Conservation (phyloP, 2,113 vertebrate species). For the Mobula birostris region DNA sequence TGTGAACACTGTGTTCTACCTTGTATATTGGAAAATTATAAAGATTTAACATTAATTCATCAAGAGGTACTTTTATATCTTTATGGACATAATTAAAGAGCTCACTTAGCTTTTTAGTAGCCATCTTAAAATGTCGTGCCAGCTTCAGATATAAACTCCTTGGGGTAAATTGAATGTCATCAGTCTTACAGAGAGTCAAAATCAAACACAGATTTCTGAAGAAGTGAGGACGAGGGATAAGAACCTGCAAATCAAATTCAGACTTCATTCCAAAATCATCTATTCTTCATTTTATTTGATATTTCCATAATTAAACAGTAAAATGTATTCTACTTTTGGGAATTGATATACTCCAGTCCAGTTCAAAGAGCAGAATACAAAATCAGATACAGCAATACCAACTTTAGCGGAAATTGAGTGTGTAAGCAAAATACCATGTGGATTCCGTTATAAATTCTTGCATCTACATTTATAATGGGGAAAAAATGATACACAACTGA, state of each 20-base stretch:
- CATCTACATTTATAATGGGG: not conserved
- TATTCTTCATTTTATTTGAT: not conserved
- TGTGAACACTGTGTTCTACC: too few species aligned
- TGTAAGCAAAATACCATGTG: not conserved
- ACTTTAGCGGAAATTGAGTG: not conserved
- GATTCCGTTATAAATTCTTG: not conserved
- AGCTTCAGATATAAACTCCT: too few species aligned
- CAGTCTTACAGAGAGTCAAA: too few species aligned
- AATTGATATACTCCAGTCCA: not conserved
- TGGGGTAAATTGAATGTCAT: too few species aligned
- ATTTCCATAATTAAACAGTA: not conserved
- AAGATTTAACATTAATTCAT: not conserved
- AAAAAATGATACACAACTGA: not conserved
- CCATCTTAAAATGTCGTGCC: not conserved
- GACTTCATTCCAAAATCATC: not conserved
- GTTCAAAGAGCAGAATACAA: too few species aligned
- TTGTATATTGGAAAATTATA: too few species aligned
- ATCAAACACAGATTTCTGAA: not conserved
- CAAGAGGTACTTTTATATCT: not conserved
- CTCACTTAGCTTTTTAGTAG: too few species aligned
- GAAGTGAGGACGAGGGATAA: not conserved
- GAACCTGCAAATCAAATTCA: not conserved
- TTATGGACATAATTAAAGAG: not conserved
- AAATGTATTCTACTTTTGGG: not conserved
- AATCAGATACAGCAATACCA: not conserved